Percentiles rank a stretch among this genome's conserved stretches.
Conservation (phyloP, 2,888 invertebrate genomes). For the Drosophila antonietae region DNA sequence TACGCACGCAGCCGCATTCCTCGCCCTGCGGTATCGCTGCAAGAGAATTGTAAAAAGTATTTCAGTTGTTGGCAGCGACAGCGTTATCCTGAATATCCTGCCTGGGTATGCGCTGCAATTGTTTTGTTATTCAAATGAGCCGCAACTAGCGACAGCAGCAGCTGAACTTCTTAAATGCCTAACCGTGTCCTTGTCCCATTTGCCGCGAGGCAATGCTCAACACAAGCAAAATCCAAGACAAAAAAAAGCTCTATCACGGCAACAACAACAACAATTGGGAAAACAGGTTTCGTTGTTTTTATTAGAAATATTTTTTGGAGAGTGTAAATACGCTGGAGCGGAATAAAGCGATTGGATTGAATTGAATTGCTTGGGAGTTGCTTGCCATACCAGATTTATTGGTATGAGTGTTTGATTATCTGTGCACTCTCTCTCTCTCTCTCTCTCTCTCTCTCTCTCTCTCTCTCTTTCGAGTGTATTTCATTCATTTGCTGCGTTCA, state of each 20-base stretch:
- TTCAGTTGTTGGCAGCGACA: conserved; percentile 13
- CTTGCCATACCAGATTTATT: conserved; percentile 25
- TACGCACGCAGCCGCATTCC: conserved; percentile 86
- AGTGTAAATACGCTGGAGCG: conserved; percentile 28
- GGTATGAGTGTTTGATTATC: conserved; percentile 34
- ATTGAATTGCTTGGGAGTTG: conserved; percentile 28
- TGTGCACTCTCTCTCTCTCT: conserved; percentile 8
- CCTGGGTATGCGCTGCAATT: conserved; percentile 39
- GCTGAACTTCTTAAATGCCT: conserved; percentile 45
- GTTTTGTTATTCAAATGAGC: conserved; percentile 72
- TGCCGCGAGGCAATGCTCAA: conserved; percentile 63
- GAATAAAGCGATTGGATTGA: conserved; percentile 49
- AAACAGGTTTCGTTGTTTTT: conserved; percentile 49
- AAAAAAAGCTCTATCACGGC: conserved; percentile 18
- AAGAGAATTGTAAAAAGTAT: conserved; percentile 19
- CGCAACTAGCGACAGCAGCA: conserved; percentile 39
- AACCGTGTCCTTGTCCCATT: conserved; percentile 71
- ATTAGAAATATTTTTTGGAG: conserved; percentile 24
- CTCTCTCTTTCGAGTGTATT: neutral
- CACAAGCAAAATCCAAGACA: conserved; percentile 4
- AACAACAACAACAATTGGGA: conserved; percentile 27
- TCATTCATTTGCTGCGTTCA: conserved; percentile 49
- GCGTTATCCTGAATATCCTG: conserved; percentile 59
- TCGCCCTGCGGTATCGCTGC: conserved; percentile 67
- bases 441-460: neutral